Base-by-base conservation (phyloP, 2,888 invertebrate genomes). In the Trachelus tabidus region DNA sequence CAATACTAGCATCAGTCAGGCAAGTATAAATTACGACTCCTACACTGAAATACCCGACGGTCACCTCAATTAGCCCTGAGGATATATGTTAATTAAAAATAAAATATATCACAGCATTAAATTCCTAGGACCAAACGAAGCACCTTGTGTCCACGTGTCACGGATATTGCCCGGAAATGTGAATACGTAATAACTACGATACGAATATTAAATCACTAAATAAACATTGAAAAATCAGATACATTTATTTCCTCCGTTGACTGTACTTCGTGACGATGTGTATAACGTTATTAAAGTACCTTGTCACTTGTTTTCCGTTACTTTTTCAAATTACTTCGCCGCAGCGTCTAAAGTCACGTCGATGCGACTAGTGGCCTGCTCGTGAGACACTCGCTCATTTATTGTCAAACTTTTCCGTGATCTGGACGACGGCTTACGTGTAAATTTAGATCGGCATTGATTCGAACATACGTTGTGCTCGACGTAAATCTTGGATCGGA, bases 361-460 rank as follows among this genome's bases (percentile, higher is more conserved):
- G 56, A 9, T 56, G 6, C 56, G 23, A 56, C 56, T 56, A 23
- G 23, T 2, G 2, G 23, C 2, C 56, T 23, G 23, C 56, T 56
- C 15, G 23, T 6, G 23, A 56, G 2, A 23, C 0, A 9, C 56
- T 9, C 23, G 56, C 9, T 56, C 9, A 9, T 9, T 56, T 56
- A 23, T 56, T 56, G 56, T 56, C 23, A 56, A 56, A 23, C 56
- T 9, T 56, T 56, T 9, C 23, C 23, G 23, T 23, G 56, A 56
- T 56, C 56, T 56, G 23, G 23, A 56, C 23, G 56, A 23, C 56
- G 23, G 56, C 23, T 23, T 56, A 56, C 56, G 56, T 56, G 76
- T 83, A 83, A 85, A 83, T 87, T 87, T 88, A 88, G 85, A 83
- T 75, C 79, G 88, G 86, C 89, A 89, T 86, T 89, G 89, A 89